Base-by-base conservation (phyloP, 2,113 vertebrate species). In the Festucalex cinctus region DNA sequence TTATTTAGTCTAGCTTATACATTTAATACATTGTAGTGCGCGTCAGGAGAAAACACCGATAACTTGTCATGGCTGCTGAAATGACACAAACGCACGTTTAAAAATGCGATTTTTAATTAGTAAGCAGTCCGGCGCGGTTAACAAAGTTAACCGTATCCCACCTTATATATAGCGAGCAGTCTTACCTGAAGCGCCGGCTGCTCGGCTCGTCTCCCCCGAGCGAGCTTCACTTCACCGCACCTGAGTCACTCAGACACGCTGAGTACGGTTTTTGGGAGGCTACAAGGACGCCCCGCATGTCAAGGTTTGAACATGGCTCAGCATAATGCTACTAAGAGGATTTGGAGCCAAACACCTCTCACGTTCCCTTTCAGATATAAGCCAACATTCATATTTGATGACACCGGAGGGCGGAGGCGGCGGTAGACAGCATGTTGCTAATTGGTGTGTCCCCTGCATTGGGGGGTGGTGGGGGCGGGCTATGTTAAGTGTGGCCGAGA, bases 261-360 rank as follows among this genome's bases (percentile, higher is more conserved):
- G 86, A 84, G 83, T 82, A 70, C 63, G 73, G 66, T 14, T 65
- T 82, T 83, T 60, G 89, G 88, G 90, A 76, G 85, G 84, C 80
- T 85, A 78, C 79, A 81, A 94, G 94, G 91, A 85, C 93, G 89
- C 83, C 77, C 82, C 69, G 80, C 84, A 82, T 80, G 81, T 81
- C 87, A 85, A 74, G 70, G 68, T 89, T 83, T 77, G 88, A 85
- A 89, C 90, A 81, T 12, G 59, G 84, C 83, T 91, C 87, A 87
- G 72, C 87, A 85, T 94, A 94, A 94, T 92, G 90, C 86, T 24
- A 70, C 77, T 95, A 95, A 95, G 93, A 88, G 90, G 95, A 93
- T 95, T 94, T 78, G 63, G 39, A 76, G 67, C 54, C 63, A 26
- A 60, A 73, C 78, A 75, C 72, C 44, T 77, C 77, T 78, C 78